These are phyloP conservation scores for Trinectes maculatus DNA, from an alignment of 2,113 vertebrate genomes.

Conservation along the genomic window DNA sequence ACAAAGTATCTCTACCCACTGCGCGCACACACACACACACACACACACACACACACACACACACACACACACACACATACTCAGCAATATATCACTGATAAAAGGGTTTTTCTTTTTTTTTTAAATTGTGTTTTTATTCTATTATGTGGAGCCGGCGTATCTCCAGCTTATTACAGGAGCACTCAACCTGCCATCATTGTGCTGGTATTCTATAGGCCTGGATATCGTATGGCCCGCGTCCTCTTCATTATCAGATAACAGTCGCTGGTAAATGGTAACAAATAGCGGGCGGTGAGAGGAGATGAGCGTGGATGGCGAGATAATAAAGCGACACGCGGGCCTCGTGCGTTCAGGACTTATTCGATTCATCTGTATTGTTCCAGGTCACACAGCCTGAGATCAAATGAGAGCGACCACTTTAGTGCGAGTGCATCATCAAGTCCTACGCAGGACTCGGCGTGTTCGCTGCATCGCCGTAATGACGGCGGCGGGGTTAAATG, in stretches of 20 bases:
- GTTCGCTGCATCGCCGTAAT: constrained; percentile 33
- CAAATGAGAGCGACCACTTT: constrained; percentile 49
- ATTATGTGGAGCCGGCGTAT: constrained; percentile 17
- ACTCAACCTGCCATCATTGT: constrained; percentile 44
- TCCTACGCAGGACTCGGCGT: too few relatives aligned
- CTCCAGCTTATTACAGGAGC: constrained; percentile 20
- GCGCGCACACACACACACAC: not conserved
- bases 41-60: too few relatives aligned
- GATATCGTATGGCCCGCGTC: constrained; percentile 55
- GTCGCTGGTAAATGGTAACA: constrained; percentile 70
- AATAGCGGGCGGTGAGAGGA: constrained; percentile 56
- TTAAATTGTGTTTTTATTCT: not conserved
- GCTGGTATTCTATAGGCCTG: constrained; percentile 29
- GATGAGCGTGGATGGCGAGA: constrained; percentile 56
- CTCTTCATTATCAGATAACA: constrained; percentile 70
- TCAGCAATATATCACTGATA: not conserved
- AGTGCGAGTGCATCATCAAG: too few relatives aligned
- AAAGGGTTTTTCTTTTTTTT: constrained; percentile 29
- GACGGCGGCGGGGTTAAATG: constrained; percentile 38
- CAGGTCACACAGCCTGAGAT: constrained; percentile 45
- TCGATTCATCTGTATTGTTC: constrained; percentile 50
- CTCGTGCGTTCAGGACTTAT: constrained; percentile 44
- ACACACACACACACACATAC: not conserved
- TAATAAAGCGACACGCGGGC: constrained; percentile 60
- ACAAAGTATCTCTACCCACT: not conserved